phyloP scores from a whole-genome alignment of 2,797 vertebrate species.

The Fistularia commersonii region DNA sequence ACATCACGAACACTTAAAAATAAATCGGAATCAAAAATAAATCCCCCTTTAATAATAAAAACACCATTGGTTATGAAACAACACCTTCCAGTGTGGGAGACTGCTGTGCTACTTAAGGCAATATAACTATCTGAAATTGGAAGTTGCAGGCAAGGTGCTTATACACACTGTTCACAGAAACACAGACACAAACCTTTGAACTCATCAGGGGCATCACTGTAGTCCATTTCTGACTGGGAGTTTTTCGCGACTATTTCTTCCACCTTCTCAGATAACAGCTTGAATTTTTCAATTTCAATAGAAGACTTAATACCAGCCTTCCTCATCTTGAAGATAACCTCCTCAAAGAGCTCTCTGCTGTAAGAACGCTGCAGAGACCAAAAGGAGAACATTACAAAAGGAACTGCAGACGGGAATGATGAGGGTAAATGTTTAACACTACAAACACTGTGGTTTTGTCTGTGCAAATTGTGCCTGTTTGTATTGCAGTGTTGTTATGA shows the following conservation, averaged over 20 bases:
- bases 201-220: conserved; percentile 95
- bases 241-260: conserved; percentile 98
- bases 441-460: not conserved
- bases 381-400: not conserved
- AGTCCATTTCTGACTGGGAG: conserved; percentile 97
- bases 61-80: too few species aligned
- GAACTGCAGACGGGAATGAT: not conserved
- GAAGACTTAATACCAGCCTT: conserved; percentile 98
- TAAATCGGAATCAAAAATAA: too few species aligned
- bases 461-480: too few species aligned
- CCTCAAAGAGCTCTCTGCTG: conserved; percentile 96
- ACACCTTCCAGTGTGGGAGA: too few species aligned
- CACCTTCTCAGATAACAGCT: conserved; percentile 94
- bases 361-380: conserved; percentile 84
- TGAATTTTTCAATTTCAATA: conserved; percentile 98
- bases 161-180: not conserved
- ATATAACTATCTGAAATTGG: not conserved
- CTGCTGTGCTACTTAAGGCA: too few species aligned
- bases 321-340: conserved; percentile 98
- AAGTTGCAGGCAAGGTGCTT: not conserved
- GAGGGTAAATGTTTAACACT: not conserved
- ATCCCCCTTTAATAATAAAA: too few species aligned
- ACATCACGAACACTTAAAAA: too few species aligned
- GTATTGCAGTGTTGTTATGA: too few species aligned
- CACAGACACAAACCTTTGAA: conserved; percentile 83